A percentile compares a stretch with the other conserved stretches of the same genome.
phyloP scores from a whole-genome alignment of 2,113 vertebrate species.

The Fulmarus glacialis region DNA sequence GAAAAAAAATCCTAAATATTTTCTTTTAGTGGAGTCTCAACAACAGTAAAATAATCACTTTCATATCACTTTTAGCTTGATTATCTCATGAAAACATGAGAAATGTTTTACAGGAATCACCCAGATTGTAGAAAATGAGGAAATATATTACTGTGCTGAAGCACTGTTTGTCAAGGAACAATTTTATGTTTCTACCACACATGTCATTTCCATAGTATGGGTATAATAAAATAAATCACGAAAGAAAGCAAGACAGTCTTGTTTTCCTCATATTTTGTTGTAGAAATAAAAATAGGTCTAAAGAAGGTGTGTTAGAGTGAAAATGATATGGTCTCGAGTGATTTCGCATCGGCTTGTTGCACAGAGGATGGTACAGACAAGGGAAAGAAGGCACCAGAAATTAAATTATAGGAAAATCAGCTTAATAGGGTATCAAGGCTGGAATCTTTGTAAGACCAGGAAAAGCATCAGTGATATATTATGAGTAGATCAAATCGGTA shows the following conservation, averaged over 20 bases:
- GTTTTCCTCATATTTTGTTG: not conserved
- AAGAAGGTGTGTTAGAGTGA: not conserved
- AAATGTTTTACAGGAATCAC: not conserved
- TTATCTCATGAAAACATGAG: not conserved
- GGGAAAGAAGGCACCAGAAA: not conserved
- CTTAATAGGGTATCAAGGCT: not conserved
- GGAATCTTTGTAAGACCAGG: not conserved
- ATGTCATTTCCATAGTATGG: not conserved
- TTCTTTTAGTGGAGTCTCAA: not conserved
- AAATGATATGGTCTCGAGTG: accelerated
- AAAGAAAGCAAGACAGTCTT: not conserved
- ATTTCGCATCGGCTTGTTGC: not conserved
- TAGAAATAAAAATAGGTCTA: not conserved
- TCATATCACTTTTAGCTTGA: not conserved
- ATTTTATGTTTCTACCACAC: not conserved
- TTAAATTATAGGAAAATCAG: not conserved
- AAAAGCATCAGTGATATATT: not conserved
- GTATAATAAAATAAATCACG: not conserved
- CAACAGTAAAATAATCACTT: not conserved
- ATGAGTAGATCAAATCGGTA: not conserved
- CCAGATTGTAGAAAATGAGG: not conserved
- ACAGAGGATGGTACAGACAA: not conserved
- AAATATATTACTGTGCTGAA: not conserved
- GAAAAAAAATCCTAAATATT: not conserved
- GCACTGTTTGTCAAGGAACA: not conserved